Evolutionary conservation across 2,888 invertebrate species (phyloP), one percentile per base, ranked within the genome.

Genomic region (Allolobophora icterica): DNA sequence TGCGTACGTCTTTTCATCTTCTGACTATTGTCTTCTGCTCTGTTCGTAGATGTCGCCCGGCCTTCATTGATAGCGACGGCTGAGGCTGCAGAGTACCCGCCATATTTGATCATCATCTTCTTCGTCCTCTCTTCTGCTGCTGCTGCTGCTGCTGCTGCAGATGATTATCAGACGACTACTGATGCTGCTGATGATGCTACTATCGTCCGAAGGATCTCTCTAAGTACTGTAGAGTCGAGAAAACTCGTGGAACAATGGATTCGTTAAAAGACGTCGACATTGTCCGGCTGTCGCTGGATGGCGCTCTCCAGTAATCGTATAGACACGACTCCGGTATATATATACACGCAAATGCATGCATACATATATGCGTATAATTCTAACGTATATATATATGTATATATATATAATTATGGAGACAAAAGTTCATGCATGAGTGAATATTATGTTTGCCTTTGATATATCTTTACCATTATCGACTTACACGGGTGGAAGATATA

Each of bases 401-500:
- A 89, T 30, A 33, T 33, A 89, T 89, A 40, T 33, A 89, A 11
- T n/a, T 33, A 33, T 89, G 15, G 4, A 89, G 24, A 34, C 15
- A 30, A 13, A 34, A 1, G n/a, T 34, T 2, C 30, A 34, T 34
- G 21, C 19, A 89, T 8, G 40, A 8, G 13, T 52, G 52, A 52
- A 1, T 34, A 24, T 34, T 24, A 24, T n/a, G 17, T n/a, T 21
- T 87, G 30, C 33, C 21, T 84, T 83, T 84, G 5, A 38, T 35
- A 90, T 83, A 90, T 84, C 84, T 83, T 83, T 83, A 90, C 11
- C 35, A n/a, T 24, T 34, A 90, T 34, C 24, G 30, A 87, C 21
- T 1, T 87, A 38, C 33, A 35, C 21, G 21, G 35, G 21, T 21
- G 38, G 38, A 21, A 35, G 38, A 33, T 35, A 24, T 35, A 11